Conservation (phyloP, 2,797 vertebrate genomes). For the Gadopsis marmoratus region DNA sequence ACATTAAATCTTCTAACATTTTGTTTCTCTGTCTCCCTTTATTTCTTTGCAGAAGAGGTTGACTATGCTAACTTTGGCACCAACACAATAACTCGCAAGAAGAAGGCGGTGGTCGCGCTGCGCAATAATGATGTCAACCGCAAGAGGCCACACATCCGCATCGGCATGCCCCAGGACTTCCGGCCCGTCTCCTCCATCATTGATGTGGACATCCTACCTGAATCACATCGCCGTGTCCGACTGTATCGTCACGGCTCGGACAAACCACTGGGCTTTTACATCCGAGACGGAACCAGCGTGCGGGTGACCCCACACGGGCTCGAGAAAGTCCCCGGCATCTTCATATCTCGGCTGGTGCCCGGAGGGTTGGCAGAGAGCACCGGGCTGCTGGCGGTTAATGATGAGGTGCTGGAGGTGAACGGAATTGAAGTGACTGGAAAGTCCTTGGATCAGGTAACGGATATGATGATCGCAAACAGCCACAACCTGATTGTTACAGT, state of each 20-base stretch:
- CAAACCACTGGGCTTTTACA: conserved; percentile 97
- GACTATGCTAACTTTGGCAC: conserved; percentile 93
- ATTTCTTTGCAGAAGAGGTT: conserved; percentile 90
- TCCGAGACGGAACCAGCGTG: conserved; percentile 95
- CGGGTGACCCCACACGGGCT: conserved; percentile 95
- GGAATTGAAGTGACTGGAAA: conserved; percentile 98
- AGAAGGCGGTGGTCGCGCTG: conserved; percentile 91
- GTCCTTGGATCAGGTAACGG: conserved; percentile 97
- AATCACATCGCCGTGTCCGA: conserved; percentile 95
- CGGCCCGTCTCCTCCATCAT: conserved; percentile 98
- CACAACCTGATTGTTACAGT: conserved; percentile 98
- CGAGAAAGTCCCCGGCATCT: conserved; percentile 98
- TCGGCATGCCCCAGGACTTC: conserved; percentile 97
- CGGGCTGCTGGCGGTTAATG: conserved; percentile 95
- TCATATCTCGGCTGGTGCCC: conserved; percentile 97
- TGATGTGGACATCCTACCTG: conserved; percentile 97
- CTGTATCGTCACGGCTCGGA: conserved; percentile 95
- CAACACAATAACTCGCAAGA: conserved; percentile 92
- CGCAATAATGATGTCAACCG: conserved; percentile 92
- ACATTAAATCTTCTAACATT: neutral
- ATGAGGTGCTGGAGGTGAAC: conserved; percentile 98
- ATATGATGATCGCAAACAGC: conserved; percentile 99
- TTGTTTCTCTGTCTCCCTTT: conserved; percentile 21
- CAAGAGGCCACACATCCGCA: conserved; percentile 93
- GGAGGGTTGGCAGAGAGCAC: conserved; percentile 97